A percentile compares a stretch with the other conserved stretches of the same genome.
These are phyloP conservation scores for Cryptophagus acutangulus DNA, from an alignment of 2,888 invertebrate genomes.

Conservation along the genomic window DNA sequence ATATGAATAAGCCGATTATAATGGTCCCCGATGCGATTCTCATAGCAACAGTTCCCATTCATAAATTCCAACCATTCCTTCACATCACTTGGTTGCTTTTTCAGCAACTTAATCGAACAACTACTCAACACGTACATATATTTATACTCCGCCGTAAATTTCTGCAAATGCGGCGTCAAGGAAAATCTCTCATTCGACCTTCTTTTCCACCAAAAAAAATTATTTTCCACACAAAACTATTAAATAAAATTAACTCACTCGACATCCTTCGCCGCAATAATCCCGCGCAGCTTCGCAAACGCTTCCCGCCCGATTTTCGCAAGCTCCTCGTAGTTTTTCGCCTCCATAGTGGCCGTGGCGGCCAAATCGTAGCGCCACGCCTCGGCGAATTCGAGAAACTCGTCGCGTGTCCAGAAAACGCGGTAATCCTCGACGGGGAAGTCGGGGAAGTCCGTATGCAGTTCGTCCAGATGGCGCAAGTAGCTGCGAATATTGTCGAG, in stretches of 20 bases:
- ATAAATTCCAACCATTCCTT: constrained; percentile 33
- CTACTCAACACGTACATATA: constrained; percentile 17
- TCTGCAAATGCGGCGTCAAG: constrained; percentile 27
- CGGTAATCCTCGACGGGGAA: constrained; percentile 25
- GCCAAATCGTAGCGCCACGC: not conserved
- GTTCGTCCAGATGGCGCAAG: not conserved
- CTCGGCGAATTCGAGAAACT: no score
- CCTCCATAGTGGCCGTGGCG: not conserved
- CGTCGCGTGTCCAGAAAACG: constrained; percentile 32
- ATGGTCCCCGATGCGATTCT: constrained; percentile 32
- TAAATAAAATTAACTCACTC: no score
- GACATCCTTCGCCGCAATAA: no score
- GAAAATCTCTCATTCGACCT: no score
- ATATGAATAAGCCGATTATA: no score
- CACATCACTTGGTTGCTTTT: constrained; percentile 24
- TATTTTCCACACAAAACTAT: no score
- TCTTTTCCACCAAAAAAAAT: no score
- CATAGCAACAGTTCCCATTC: constrained; percentile 24
- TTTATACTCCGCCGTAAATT: constrained; percentile 32
- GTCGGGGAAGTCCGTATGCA: constrained; percentile 30
- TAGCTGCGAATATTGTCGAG: not conserved
- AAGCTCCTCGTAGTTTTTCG: no score
- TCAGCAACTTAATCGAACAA: constrained; percentile 17
- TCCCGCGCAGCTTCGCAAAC: no score
- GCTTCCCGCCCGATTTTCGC: no score